These are phyloP conservation scores for Eriocheir sinensis DNA, from an alignment of 1,140 invertebrate genomes.

Conservation along the genomic window DNA sequence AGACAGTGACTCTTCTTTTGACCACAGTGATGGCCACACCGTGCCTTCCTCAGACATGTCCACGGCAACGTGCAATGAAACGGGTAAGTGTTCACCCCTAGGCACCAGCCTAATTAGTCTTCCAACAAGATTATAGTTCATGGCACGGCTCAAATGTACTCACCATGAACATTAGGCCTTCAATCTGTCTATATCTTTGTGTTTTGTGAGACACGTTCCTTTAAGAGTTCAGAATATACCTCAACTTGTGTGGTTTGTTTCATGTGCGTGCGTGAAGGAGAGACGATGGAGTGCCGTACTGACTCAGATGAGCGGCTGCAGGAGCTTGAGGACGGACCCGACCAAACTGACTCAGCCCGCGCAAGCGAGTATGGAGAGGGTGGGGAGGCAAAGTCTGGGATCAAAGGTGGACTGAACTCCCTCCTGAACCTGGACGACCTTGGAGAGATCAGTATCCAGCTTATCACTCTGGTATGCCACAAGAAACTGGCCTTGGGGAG, in stretches of 20 bases:
- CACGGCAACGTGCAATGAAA: slow-evolving; percentile 75
- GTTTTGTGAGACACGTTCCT: too few species aligned
- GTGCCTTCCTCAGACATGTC: slow-evolving; percentile 75
- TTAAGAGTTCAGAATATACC: too few species aligned
- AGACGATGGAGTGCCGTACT: slow-evolving; percentile 76
- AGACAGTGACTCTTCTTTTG: slow-evolving; percentile 74
- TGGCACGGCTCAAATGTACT: too few species aligned
- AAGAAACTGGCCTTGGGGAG: too few species aligned
- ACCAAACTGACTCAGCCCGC: slow-evolving; percentile 41
- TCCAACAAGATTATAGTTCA: too few species aligned
- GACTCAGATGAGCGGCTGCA: slow-evolving; percentile 75
- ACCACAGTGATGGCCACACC: slow-evolving; percentile 71
- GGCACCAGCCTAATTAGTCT: too few species aligned
- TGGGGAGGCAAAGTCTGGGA: slow-evolving; percentile 12
- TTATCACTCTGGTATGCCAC: slow-evolving; percentile 73
- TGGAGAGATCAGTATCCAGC: slow-evolving; percentile 72
- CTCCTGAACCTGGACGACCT: slow-evolving; percentile 69
- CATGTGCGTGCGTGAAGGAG: slow-evolving; percentile 44
- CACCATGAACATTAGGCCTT: too few species aligned
- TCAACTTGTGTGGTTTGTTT: too few species aligned
- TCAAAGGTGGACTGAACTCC: slow-evolving; percentile 40
- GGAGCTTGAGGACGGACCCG: slow-evolving; percentile 59
- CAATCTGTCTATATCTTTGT: too few species aligned
- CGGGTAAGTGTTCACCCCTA: slow-evolving; percentile 37
- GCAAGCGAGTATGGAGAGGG: slow-evolving; percentile 45